phyloP scores from a whole-genome alignment of 2,888 invertebrate species.

The Neria commutata region DNA sequence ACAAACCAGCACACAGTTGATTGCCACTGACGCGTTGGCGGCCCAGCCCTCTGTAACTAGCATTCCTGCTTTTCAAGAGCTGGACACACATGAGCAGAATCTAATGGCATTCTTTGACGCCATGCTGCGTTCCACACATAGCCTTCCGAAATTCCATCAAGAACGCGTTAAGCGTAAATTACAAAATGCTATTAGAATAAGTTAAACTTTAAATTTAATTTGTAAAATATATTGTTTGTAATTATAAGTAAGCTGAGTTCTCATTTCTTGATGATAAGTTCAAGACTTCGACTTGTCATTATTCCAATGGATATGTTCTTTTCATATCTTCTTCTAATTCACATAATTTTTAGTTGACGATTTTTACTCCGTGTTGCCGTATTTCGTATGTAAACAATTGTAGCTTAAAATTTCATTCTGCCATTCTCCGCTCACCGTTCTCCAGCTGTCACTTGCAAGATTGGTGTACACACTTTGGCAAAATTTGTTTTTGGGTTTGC shows the following conservation, averaged over 20 bases:
- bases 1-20: background rate
- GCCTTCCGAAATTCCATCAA: conserved; percentile 33
- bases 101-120: conserved; percentile 35
- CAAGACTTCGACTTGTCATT: too few species aligned
- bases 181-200: conserved; percentile 22
- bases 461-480: conserved; percentile 8
- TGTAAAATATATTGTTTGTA: too few species aligned
- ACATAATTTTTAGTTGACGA: too few species aligned
- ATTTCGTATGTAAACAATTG: too few species aligned
- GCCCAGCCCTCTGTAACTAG: background rate
- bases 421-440: too few species aligned
- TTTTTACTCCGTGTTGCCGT: too few species aligned
- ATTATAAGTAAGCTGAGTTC: too few species aligned
- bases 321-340: too few species aligned
- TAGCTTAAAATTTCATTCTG: too few species aligned
- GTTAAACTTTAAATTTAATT: too few species aligned
- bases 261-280: too few species aligned
- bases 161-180: conserved; percentile 29
- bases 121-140: conserved; percentile 31
- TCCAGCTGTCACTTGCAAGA: background rate
- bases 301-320: too few species aligned
- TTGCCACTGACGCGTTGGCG: background rate
- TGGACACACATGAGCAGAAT: conserved; percentile 24
- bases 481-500: background rate
- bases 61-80: conserved; percentile 4